Evolutionary conservation across 2,113 vertebrate genomes (phyloP).

Genomic region (Irena cyanogastra): DNA sequence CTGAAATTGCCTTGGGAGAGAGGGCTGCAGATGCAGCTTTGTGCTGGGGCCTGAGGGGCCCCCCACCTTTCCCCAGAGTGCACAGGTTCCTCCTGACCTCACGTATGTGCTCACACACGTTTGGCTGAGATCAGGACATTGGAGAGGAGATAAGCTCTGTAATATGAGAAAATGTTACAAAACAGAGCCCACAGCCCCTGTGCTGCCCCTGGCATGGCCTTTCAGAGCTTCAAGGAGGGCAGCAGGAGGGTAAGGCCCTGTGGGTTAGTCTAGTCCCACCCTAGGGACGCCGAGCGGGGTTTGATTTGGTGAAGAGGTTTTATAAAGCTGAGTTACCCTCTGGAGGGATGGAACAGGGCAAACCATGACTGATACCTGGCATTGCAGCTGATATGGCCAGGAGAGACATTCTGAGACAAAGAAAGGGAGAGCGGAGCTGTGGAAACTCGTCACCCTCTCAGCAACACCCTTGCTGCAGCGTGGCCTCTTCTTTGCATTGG

Average conservation of each 20-base stretch:
- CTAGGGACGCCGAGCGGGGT: fast-evolving
- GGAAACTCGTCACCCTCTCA: neutral
- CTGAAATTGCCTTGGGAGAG: neutral
- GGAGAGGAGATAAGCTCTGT: neutral
- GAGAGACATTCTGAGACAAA: neutral
- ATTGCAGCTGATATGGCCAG: neutral
- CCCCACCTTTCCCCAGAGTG: neutral
- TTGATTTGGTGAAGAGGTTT: neutral
- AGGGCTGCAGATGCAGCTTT: neutral
- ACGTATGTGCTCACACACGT: neutral
- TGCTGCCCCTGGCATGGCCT: neutral
- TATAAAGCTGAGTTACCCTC: neutral
- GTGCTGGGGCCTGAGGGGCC: neutral
- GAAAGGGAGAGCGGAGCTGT: neutral
- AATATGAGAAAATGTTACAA: neutral
- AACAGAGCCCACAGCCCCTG: neutral
- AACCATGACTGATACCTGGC: neutral
- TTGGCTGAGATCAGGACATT: fast-evolving
- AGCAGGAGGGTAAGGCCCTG: neutral
- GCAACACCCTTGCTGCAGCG: neutral
- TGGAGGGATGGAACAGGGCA: neutral
- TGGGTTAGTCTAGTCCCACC: neutral
- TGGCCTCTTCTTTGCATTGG: neutral
- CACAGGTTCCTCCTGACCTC: neutral
- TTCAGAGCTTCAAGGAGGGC: neutral